These are phyloP conservation scores for Entomobrya proxima DNA, from an alignment of 2,888 invertebrate genomes.

Conservation along the genomic window DNA sequence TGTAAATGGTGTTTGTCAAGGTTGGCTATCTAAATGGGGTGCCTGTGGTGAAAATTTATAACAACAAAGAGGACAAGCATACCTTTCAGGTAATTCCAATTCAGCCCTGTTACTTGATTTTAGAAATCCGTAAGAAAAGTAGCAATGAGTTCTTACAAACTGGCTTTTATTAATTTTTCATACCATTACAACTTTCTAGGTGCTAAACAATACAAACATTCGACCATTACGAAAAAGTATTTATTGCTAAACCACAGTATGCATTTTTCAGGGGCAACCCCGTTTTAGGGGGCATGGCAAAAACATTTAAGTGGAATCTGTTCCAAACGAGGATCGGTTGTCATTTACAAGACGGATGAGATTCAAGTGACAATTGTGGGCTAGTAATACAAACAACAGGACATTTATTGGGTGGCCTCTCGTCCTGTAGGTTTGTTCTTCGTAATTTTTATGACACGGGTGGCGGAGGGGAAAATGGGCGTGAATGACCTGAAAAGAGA, in stretches of 20 bases:
- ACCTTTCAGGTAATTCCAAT: slow-evolving; percentile 96
- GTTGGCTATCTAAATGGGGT: slow-evolving; percentile 87
- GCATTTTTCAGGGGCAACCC: slow-evolving; percentile 97
- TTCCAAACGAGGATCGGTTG: slow-evolving; percentile 90
- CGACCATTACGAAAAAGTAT: slow-evolving; percentile 99
- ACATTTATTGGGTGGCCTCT: slow-evolving; percentile 87
- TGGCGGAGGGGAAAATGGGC: slow-evolving; percentile 97
- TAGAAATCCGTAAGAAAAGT: slow-evolving; percentile 83
- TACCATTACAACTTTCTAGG: slow-evolving; percentile 79
- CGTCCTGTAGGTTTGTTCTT: slow-evolving; percentile 97
- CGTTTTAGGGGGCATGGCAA: no score
- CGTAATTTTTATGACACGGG: slow-evolving; percentile 96
- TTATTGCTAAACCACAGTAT: slow-evolving; percentile 97
- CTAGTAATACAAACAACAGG: slow-evolving; percentile 93
- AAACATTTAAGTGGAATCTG: slow-evolving; percentile 95
- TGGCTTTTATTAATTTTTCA: no score
- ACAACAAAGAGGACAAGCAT: slow-evolving; percentile 89
- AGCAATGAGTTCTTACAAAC: not conserved
- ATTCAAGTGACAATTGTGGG: slow-evolving; percentile 96
- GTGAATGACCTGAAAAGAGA: slow-evolving; percentile 98
- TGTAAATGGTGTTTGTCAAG: slow-evolving; percentile 97
- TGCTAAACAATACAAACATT: slow-evolving; percentile 98
- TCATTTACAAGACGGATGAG: slow-evolving; percentile 96
- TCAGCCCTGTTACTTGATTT: slow-evolving; percentile 96
- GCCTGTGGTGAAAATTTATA: slow-evolving; percentile 90